Base-by-base conservation (phyloP, 2,113 vertebrate genomes). In the Heteronetta atricapilla region DNA sequence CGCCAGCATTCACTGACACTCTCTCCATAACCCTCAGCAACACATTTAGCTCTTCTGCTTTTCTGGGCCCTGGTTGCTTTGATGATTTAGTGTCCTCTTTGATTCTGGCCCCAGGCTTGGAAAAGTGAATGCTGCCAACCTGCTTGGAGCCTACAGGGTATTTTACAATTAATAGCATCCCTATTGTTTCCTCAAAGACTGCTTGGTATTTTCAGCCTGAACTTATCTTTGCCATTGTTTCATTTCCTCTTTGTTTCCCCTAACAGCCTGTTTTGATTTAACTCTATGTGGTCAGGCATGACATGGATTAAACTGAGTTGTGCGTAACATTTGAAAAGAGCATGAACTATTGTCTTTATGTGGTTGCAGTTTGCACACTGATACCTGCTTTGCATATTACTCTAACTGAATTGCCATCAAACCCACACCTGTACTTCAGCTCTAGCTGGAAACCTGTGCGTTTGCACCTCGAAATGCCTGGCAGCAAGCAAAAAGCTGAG, bases 171-270 rank as follows among this genome's bases (percentile, higher is more conserved):
- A 91, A 82, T 92, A 91, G 55, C 36, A 82, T 92, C 70, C 75
- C 84, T 91, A 82, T 82, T 95, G 86, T 94, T 95, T 89, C 93
- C 63, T 93, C 77, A 73, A 93, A 93, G 86, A 68, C 53, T 26
- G n/a, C 44, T 91, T 91, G 50, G 50, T 93, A 91, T 95, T 94
- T 93, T 95, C 95, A 96, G 91, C 58, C 92, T 76, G 77, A 96
- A 87, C 36, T 74, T 94, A 93, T 93, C 91, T 89, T 95, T 94
- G 67, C 59, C 58, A 88, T 94, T 97, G 94, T 94, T 96, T 93
- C 38, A 87, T 91, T 95, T 95, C 94, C 89, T 92, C 50, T 94
- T 92, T 95, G 38, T 89, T 96, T 91, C 62, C 50, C 53, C 72
- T 85, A 62, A 82, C 87, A 93, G 89, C 33, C 40, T 86, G 91